Percentiles rank a stretch among this genome's conserved stretches.
Evolutionary conservation across 92 coral and sea anemone species (phyloP).

Genomic region (Parazoanthus atlanticus): DNA sequence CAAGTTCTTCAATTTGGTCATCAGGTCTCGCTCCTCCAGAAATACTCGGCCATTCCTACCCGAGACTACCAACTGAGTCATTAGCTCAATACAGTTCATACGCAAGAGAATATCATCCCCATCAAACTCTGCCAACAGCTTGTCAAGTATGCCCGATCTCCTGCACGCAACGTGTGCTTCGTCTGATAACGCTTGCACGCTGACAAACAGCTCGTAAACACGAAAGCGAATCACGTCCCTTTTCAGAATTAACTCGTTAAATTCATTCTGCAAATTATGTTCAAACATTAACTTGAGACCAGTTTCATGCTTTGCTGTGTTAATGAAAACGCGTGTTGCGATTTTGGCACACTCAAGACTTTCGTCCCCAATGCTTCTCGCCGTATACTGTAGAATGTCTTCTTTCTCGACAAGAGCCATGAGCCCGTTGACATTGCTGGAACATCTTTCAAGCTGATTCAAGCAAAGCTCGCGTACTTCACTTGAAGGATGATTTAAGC

Average conservation of each 20-base stretch:
- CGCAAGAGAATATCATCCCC: slow-evolving; percentile 86
- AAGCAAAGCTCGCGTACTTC: slow-evolving; percentile 93
- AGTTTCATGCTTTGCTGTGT: slow-evolving; percentile 77
- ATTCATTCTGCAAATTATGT: slow-evolving; percentile 78
- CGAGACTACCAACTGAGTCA: slow-evolving; percentile 73
- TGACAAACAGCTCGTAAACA: slow-evolving; percentile 80
- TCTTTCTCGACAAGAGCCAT: slow-evolving; percentile 77
- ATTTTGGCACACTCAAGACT: slow-evolving; percentile 69
- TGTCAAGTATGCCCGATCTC: slow-evolving; percentile 69
- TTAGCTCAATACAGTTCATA: slow-evolving; percentile 87
- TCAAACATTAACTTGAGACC: slow-evolving; percentile 83
- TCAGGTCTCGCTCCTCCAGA: slow-evolving; percentile 77
- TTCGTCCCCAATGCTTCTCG: slow-evolving; percentile 77
- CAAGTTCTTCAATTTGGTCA: slow-evolving; percentile 71
- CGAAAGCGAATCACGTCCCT: slow-evolving; percentile 84
- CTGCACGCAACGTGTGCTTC: slow-evolving; percentile 63
- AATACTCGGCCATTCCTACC: slow-evolving; percentile 74
- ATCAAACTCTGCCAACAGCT: slow-evolving; percentile 76
- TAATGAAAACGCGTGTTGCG: slow-evolving; percentile 73
- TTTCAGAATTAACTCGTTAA: slow-evolving; percentile 67
- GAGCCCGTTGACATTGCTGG: slow-evolving; percentile 79
- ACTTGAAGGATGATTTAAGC: slow-evolving; percentile 86
- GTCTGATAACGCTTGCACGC: slow-evolving; percentile 66
- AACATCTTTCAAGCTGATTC: slow-evolving; percentile 82
- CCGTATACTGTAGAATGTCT: slow-evolving; percentile 79